Evolutionary conservation across 2,888 invertebrate species (phyloP).

Genomic region (Phoenoteleia sp.): DNA sequence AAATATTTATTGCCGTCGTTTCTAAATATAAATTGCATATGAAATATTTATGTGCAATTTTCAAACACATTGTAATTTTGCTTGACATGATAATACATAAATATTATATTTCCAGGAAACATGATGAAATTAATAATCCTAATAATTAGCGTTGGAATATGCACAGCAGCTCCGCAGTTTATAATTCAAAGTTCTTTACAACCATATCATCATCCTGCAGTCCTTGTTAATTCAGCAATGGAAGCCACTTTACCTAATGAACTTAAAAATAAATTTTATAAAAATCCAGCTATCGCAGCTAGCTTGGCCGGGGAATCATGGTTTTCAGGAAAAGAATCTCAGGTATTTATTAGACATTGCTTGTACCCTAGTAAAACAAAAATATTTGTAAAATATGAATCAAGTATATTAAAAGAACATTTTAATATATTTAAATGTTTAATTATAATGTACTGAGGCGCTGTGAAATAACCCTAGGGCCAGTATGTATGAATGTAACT

Average conservation of each 20-base stretch:
- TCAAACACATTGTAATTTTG: no score
- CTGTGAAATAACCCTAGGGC: no score
- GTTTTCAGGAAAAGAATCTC: slow-evolving; percentile 93
- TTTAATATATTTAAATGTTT: no score
- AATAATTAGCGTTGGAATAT: slow-evolving; percentile 71
- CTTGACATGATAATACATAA: neutral
- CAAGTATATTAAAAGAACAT: no score
- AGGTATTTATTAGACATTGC: slow-evolving; percentile 84
- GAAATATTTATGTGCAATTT: no score
- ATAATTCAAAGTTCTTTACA: slow-evolving; percentile 72
- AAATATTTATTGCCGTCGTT: no score
- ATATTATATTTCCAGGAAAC: slow-evolving; percentile 47
- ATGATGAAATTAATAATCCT: slow-evolving; percentile 73
- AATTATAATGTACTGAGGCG: no score
- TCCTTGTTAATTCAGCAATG: slow-evolving; percentile 90
- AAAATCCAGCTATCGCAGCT: slow-evolving; percentile 91
- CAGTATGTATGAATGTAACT: no score
- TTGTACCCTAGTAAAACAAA: no score
- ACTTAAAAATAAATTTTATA: slow-evolving; percentile 91
- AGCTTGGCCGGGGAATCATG: slow-evolving; percentile 93
- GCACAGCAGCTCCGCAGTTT: slow-evolving; percentile 79
- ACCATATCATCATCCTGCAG: slow-evolving; percentile 90
- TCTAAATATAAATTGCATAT: no score
- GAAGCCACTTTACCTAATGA: slow-evolving; percentile 92
- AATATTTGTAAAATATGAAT: no score